Base-by-base conservation (phyloP, 2,797 vertebrate species). In the Thripadectes ignobilis region DNA sequence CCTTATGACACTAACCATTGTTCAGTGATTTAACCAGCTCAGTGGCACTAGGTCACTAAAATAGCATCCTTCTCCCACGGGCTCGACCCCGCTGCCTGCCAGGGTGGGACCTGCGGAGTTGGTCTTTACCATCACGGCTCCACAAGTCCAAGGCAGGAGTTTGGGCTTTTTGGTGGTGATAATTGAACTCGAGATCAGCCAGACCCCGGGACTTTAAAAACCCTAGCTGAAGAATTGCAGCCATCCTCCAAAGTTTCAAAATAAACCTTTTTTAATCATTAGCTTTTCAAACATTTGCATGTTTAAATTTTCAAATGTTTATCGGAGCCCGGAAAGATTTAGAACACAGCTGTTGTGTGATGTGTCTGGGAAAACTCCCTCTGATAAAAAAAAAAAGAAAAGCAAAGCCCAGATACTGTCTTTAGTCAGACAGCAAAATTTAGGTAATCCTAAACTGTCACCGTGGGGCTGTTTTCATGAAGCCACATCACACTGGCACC, bases 191-290 rank as follows among this genome's bases (percentile, higher is more conserved):
- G 4, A 66, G 78, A 89, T 62, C 65, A 43, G 36, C 76, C 80
- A 84, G 80, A 49, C 15, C 71, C 43, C 0, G 0, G 10, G 45
- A 77, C 59, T 83, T 82, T 7, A 32, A 82, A 93, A 93, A 39
- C 30, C 15, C 12, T 58, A 34, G 29, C 89, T 72, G 85, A 85
- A 89, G 77, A 77, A 80, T 86, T 62, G 90, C 14, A 16, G 71
- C 90, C 78, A 78, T 89, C 65, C 68, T 81, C 94, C 67, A 38
- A 57, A 96, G 73, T 97, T 97, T 96, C 92, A 97, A 97, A 97
- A 95, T 96, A 97, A 97, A 98, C 88, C 79, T 89, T 95, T 93
- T 96, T 93, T 93, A 97, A 97, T 97, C 96, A 96, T 95, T 96
- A 97, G 93, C 90, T 96, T 97, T 97, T 95, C 95, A 97, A 97